Evolutionary conservation across 2,888 invertebrate genomes (phyloP).

Genomic region (Petrolisthes manimaculis): DNA sequence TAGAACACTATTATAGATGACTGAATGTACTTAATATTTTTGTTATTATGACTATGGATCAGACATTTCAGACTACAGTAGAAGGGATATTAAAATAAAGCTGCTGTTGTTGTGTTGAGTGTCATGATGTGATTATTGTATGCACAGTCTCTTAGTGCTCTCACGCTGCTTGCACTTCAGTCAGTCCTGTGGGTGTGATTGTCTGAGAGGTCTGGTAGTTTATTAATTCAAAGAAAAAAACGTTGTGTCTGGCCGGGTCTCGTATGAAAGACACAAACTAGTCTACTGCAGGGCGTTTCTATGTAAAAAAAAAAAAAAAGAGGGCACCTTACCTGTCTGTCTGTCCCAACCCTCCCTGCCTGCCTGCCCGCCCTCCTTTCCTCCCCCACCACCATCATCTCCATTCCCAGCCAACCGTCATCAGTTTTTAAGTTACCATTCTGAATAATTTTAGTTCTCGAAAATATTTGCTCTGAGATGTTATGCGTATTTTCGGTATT

Average conservation of each 20-base stretch:
- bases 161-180: constrained; percentile 1
- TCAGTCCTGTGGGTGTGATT: constrained; percentile 15
- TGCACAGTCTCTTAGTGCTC: constrained; percentile 25
- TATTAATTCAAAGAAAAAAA: constrained; percentile 25
- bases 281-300: constrained; percentile 52
- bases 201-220: constrained; percentile 41
- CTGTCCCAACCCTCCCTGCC: neutral
- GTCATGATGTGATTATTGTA: neutral
- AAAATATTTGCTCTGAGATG: neutral
- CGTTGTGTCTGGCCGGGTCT: constrained; percentile 29
- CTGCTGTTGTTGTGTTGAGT: neutral
- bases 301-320: constrained; percentile 14
- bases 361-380: neutral
- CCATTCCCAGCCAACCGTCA: too few relatives aligned
- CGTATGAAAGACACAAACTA: constrained; percentile 55
- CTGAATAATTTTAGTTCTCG: too few relatives aligned
- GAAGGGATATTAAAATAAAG: neutral
- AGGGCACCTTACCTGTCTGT: constrained; percentile 42
- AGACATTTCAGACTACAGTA: neutral
- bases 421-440: too few relatives aligned
- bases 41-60: too few relatives aligned
- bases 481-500: neutral
- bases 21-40: too few relatives aligned
- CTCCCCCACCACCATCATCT: neutral
- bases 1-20: too few relatives aligned